A percentile compares a stretch with the other conserved stretches of the same genome.
Evolutionary conservation across 2,113 vertebrate species (phyloP).

Genomic region (Mus spicilegus): DNA sequence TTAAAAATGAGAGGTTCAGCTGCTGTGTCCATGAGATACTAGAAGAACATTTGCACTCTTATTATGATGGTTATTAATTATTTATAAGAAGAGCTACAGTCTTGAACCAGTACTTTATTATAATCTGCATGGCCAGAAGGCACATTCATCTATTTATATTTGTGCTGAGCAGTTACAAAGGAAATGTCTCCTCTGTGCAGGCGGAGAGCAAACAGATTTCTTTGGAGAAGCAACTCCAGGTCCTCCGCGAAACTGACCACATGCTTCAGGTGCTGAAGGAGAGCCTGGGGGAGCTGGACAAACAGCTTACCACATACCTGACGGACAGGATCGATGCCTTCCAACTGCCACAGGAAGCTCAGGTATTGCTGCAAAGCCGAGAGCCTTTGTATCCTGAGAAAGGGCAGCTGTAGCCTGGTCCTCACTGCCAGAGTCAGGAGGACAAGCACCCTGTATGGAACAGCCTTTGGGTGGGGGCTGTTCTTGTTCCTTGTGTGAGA

Average conservation of each 20-base stretch:
- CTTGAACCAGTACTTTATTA: slow-evolving; percentile 37
- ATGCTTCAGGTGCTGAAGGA: slow-evolving; percentile 93
- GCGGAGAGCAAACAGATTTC: slow-evolving; percentile 93
- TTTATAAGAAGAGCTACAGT: not conserved
- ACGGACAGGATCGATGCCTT: slow-evolving; percentile 97
- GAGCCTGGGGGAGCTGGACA: slow-evolving; percentile 93
- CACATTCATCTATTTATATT: not conserved
- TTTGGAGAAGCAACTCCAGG: slow-evolving; percentile 94
- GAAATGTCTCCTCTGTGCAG: slow-evolving; percentile 82
- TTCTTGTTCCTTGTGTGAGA: not conserved
- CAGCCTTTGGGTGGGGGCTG: not conserved
- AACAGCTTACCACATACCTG: slow-evolving; percentile 95
- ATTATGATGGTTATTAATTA: slow-evolving; percentile 39
- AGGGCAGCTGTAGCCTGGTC: not conserved
- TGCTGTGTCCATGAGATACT: not conserved
- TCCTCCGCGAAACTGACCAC: slow-evolving; percentile 91
- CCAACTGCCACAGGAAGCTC: slow-evolving; percentile 95
- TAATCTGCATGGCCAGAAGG: not conserved
- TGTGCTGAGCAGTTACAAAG: not conserved
- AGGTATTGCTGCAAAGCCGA: slow-evolving; percentile 86
- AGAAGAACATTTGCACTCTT: not conserved
- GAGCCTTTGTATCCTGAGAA: not conserved
- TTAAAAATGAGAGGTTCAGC: not conserved
- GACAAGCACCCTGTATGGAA: not conserved
- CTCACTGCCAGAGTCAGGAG: not conserved